Percentiles rank a stretch among this genome's conserved stretches.
phyloP scores from a whole-genome alignment of 1,140 invertebrate species.

The Danaus melanippus region DNA sequence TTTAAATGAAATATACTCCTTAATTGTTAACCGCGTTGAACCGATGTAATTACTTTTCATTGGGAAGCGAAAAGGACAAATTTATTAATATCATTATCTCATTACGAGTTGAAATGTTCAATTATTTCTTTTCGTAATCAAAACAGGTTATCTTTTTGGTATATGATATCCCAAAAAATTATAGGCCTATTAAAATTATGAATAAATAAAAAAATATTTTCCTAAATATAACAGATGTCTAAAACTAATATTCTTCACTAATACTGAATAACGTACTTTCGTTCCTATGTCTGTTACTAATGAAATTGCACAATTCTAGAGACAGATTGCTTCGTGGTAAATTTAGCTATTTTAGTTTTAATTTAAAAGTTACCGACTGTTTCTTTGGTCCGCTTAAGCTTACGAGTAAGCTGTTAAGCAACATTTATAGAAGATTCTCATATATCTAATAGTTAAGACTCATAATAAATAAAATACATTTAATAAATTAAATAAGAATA shows the following conservation, averaged over 20 bases:
- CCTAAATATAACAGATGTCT: slow-evolving; percentile 5
- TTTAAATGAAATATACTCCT: slow-evolving; percentile 3
- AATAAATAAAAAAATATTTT: slow-evolving; percentile 5
- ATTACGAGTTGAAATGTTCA: neutral
- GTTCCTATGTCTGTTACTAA: slow-evolving; percentile 29
- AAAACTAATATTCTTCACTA: slow-evolving; percentile 6
- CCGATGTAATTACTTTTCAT: slow-evolving; percentile 6
- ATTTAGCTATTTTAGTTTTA: slow-evolving; percentile 14
- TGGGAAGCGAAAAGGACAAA: neutral
- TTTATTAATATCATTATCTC: slow-evolving; percentile 11
- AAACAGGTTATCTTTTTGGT: too few species aligned
- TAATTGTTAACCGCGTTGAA: slow-evolving; percentile 2
- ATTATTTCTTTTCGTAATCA: too few species aligned
- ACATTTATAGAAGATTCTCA: too few species aligned
- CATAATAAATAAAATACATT: too few species aligned
- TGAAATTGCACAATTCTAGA: slow-evolving; percentile 19
- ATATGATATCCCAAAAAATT: too few species aligned
- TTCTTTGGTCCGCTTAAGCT: slow-evolving; percentile 15
- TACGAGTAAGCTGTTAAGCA: neutral
- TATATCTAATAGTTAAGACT: too few species aligned
- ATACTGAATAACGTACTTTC: slow-evolving; percentile 16
- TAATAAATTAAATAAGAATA: too few species aligned
- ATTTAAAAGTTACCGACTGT: slow-evolving; percentile 33
- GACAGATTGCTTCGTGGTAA: slow-evolving; percentile 18
- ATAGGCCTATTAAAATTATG: neutral